A percentile compares a stretch with the other conserved stretches of the same genome.
Conservation (phyloP, 2,888 invertebrate species). For the Caenorhabditis sp. region DNA sequence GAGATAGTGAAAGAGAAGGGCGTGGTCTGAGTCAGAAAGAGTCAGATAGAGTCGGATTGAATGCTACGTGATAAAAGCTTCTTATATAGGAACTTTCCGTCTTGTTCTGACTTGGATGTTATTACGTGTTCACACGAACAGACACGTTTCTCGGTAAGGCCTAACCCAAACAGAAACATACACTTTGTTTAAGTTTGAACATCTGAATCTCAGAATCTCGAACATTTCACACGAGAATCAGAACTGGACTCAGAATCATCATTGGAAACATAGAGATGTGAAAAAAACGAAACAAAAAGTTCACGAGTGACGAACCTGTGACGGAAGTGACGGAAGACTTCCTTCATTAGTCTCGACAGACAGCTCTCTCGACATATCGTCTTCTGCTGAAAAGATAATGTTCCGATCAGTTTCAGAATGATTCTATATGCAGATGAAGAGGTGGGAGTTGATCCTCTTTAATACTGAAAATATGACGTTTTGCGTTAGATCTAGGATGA, state of each 20-base stretch:
- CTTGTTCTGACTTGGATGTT: neutral
- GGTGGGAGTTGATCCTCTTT: slow-evolving; percentile 14
- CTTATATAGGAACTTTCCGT: neutral
- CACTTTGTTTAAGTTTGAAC: slow-evolving; percentile 3
- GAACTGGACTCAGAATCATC: neutral
- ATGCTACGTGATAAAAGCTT: slow-evolving; percentile 20
- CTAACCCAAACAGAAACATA: neutral
- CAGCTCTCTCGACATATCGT: slow-evolving; percentile 41
- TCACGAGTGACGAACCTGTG: slow-evolving; percentile 37
- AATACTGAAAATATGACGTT: slow-evolving; percentile 19
- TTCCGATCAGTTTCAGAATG: neutral
- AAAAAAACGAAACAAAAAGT: slow-evolving; percentile 10
- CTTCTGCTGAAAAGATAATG: slow-evolving; percentile 36
- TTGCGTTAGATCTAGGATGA: neutral
- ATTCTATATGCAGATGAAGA: neutral
- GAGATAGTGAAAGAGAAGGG: slow-evolving; percentile 24
- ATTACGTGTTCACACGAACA: slow-evolving; percentile 9
- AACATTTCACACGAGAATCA: neutral
- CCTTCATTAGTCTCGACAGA: slow-evolving; percentile 50
- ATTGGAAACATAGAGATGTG: neutral
- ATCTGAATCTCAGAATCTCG: neutral
- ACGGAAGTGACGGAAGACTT: slow-evolving; percentile 47
- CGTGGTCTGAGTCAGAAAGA: slow-evolving; percentile 17
- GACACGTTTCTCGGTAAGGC: slow-evolving; percentile 24
- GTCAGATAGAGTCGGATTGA: too few species aligned